Evolutionary conservation across 2,888 invertebrate genomes (phyloP).

Genomic region (Epicampocera succincta): DNA sequence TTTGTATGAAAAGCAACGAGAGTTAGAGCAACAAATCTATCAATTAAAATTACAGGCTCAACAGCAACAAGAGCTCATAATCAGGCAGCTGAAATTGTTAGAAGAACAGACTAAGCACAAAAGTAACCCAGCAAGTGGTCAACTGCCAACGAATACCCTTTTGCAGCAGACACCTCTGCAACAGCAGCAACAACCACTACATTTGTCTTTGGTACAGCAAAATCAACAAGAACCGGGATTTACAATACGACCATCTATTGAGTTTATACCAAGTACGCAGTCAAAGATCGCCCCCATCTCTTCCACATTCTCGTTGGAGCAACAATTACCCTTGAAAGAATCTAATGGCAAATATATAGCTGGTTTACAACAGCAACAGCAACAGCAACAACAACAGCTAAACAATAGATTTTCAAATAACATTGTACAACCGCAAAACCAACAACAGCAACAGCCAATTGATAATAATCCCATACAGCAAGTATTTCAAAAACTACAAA

Average conservation of each 20-base stretch:
- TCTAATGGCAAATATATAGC: slow-evolving; percentile 82
- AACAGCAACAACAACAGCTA: slow-evolving; percentile 9
- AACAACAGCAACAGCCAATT: slow-evolving; percentile 68
- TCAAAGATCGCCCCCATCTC: slow-evolving; percentile 72
- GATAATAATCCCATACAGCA: slow-evolving; percentile 76
- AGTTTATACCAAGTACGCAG: slow-evolving; percentile 80
- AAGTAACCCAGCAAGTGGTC: slow-evolving; percentile 38
- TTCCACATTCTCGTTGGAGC: slow-evolving; percentile 81
- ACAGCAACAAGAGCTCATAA: slow-evolving; percentile 87
- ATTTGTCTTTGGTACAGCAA: slow-evolving; percentile 69
- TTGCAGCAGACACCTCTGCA: slow-evolving; percentile 40
- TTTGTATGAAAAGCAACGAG: slow-evolving; percentile 84
- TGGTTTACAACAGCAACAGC: slow-evolving; percentile 63
- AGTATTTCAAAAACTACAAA: slow-evolving; percentile 74
- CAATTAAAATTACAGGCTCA: slow-evolving; percentile 86
- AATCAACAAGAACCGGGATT: slow-evolving; percentile 73
- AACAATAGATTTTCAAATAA: slow-evolving; percentile 55
- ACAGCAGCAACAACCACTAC: slow-evolving; percentile 57
- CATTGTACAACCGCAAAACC: slow-evolving; percentile 67
- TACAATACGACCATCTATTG: slow-evolving; percentile 80
- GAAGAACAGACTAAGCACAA: slow-evolving; percentile 82
- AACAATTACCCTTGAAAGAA: slow-evolving; percentile 84
- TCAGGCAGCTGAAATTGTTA: slow-evolving; percentile 85
- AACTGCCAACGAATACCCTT: slow-evolving; percentile 53
- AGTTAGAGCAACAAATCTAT: slow-evolving; percentile 87